Percentiles rank a stretch among this genome's conserved stretches.
Evolutionary conservation across 1,140 invertebrate genomes (phyloP).

Genomic region (Platorchestia sp.): DNA sequence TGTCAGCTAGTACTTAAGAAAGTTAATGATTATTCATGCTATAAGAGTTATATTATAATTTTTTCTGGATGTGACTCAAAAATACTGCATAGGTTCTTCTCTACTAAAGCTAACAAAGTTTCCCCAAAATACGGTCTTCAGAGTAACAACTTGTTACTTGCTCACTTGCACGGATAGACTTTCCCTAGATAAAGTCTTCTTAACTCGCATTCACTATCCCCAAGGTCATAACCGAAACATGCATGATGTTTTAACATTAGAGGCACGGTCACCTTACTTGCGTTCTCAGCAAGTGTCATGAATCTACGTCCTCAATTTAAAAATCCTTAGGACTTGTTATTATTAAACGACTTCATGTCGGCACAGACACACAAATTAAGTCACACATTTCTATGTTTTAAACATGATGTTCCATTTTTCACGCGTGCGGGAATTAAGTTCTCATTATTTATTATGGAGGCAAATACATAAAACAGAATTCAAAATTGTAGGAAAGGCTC

Average conservation of each 20-base stretch:
- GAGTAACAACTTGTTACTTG: background rate
- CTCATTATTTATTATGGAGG: too few species aligned
- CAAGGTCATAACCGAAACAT: background rate
- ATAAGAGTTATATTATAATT: background rate
- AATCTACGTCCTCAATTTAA: background rate
- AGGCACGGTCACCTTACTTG: background rate
- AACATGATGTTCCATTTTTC: too few species aligned
- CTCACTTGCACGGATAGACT: background rate
- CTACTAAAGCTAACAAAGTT: background rate
- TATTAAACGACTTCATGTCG: background rate
- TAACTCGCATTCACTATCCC: background rate
- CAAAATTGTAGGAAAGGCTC: too few species aligned
- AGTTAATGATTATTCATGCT: background rate
- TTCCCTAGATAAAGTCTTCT: background rate
- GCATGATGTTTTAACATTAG: constrained; percentile 14
- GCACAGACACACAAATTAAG: background rate
- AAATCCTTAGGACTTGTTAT: background rate
- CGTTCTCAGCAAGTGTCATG: background rate
- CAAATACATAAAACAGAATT: too few species aligned
- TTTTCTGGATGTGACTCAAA: background rate
- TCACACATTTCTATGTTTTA: background rate
- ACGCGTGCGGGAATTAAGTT: too few species aligned
- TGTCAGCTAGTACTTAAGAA: background rate
- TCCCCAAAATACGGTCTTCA: background rate
- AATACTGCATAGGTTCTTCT: background rate